Percentiles rank a stretch among this genome's conserved stretches.
These are phyloP conservation scores for Crax fasciolata DNA, from an alignment of 2,797 vertebrate genomes.

Conservation along the genomic window DNA sequence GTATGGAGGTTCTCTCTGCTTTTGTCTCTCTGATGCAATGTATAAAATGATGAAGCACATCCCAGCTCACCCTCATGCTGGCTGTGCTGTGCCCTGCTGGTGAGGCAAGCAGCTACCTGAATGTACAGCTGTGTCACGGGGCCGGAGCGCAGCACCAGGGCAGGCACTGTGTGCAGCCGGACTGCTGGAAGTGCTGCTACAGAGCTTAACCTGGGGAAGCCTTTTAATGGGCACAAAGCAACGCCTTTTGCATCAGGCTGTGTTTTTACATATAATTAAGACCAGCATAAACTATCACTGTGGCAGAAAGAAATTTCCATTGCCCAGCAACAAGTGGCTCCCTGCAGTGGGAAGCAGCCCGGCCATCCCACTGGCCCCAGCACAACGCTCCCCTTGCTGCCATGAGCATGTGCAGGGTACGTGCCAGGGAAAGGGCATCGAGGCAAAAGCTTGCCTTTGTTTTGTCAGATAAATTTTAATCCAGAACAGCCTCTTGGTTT, in stretches of 20 bases:
- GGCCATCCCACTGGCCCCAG: background rate
- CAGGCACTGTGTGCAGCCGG: fast-evolving
- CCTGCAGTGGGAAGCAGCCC: background rate
- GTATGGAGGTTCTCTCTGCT: background rate
- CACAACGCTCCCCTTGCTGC: background rate
- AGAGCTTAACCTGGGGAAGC: slow-evolving; percentile 6
- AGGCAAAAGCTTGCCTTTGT: background rate
- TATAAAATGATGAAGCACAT: background rate
- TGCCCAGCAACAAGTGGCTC: background rate
- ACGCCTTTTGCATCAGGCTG: background rate
- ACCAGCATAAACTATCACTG: background rate
- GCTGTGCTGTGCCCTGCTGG: background rate
- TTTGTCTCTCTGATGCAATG: background rate
- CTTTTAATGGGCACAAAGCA: background rate
- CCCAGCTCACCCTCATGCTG: background rate
- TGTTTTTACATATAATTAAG: slow-evolving; percentile 17
- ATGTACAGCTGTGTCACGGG: background rate
- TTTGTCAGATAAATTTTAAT: background rate
- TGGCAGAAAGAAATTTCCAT: background rate
- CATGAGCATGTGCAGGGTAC: background rate
- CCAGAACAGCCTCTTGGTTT: background rate
- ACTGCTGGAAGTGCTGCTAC: background rate
- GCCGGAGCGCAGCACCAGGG: background rate
- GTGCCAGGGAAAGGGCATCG: background rate
- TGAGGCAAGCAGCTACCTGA: slow-evolving; percentile 13